phyloP scores from a whole-genome alignment of 2,113 vertebrate genomes.

The Chaetodon trifascialis region DNA sequence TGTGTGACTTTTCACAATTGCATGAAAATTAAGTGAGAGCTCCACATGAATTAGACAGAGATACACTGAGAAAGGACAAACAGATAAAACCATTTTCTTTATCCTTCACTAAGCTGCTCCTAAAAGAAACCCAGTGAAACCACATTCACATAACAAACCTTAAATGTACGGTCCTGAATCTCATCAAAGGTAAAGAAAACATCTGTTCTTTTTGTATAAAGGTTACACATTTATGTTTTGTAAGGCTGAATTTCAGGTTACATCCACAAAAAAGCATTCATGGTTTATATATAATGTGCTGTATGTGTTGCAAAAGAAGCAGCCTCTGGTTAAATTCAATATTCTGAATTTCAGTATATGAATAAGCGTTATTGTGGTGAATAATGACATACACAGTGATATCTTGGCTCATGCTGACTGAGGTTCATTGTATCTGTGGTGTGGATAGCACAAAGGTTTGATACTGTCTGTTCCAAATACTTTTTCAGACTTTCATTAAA shows the following conservation, averaged over 20 bases:
- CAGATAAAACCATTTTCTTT: neutral
- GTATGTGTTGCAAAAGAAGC: neutral
- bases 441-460: slow-evolving; percentile 40
- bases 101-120: neutral
- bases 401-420: slow-evolving; percentile 13
- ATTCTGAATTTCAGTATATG: neutral
- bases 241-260: neutral
- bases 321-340: neutral
- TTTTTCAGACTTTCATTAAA: slow-evolving; percentile 75
- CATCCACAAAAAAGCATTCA: neutral
- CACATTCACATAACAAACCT: neutral
- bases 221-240: neutral
- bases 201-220: neutral
- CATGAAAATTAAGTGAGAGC: neutral
- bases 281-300: neutral
- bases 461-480: slow-evolving; percentile 64
- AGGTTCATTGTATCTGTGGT: slow-evolving; percentile 31
- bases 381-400: slow-evolving; percentile 5
- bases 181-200: slow-evolving; percentile 1
- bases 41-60: neutral
- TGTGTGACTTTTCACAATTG: neutral
- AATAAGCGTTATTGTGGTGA: slow-evolving; percentile 5
- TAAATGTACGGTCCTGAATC: neutral
- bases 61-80: neutral
- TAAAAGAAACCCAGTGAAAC: neutral